Evolutionary conservation across 2,797 vertebrate species (phyloP).

Genomic region (Crax fasciolata): DNA sequence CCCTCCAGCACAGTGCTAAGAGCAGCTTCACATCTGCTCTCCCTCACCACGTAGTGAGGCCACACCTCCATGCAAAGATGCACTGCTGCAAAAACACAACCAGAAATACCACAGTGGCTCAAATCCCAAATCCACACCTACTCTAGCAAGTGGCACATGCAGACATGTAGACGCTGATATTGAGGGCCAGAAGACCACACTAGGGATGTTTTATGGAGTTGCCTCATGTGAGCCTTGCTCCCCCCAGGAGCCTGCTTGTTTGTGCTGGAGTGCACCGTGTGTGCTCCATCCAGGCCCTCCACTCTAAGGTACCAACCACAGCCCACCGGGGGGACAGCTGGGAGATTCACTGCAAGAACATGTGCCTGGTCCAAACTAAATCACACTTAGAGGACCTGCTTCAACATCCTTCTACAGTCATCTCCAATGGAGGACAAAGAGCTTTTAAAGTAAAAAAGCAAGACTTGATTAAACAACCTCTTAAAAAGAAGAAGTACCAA

Average conservation of each 20-base stretch:
- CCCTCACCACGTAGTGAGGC: background rate
- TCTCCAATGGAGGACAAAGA: background rate
- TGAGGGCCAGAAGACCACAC: accelerated
- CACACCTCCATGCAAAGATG: background rate
- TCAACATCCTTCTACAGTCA: background rate
- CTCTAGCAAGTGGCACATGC: accelerated
- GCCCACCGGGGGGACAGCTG: accelerated
- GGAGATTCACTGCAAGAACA: background rate
- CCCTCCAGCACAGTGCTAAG: background rate
- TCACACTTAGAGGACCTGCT: background rate
- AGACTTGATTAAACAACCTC: background rate
- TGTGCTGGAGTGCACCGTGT: background rate
- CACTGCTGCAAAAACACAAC: background rate
- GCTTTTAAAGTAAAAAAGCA: background rate
- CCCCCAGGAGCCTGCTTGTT: accelerated
- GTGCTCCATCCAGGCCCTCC: background rate
- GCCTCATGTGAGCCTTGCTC: background rate
- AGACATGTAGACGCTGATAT: background rate
- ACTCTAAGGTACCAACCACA: background rate
- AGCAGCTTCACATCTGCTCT: background rate
- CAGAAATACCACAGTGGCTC: accelerated
- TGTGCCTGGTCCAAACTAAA: background rate
- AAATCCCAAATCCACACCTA: accelerated
- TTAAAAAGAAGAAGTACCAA: background rate
- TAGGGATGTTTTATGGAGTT: background rate